Base-by-base conservation (phyloP, 2,888 invertebrate species). In the Apoda limacodes region DNA sequence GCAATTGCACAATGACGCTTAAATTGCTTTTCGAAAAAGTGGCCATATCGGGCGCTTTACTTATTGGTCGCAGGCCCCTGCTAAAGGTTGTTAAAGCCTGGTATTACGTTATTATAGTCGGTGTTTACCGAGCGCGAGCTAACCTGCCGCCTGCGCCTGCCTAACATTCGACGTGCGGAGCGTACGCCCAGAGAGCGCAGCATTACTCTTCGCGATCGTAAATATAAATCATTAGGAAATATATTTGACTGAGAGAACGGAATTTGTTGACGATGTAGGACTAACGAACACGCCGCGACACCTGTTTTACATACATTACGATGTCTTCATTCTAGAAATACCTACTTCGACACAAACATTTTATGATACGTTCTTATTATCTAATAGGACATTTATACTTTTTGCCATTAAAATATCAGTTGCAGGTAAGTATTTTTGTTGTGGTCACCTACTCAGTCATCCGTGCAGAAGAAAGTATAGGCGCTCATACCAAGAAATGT, bases 1-100 rank as follows among this genome's bases (percentile, higher is more conserved):
- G 50, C 57, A 63, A 66, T 70, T 71, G 56, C 66, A 59, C 66
- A 72, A 74, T 49, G 42, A 46, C 49, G 49, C 48, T 54, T 52
- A 56, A 57, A n/a, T 46, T 49, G 57, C 52, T 61, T 63, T 63
- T 52, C 46, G 46, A 55, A 62, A 60, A 65, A 64, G 52, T 48
- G 48, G 46, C 49, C 51, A 43, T 64, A 66, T 61, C 62, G 40
- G 45, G 28, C 31, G 39, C 40, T 48, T 60, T 55, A 60, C 45
- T 65, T 66, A 59, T 60, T 57, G 44, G 46, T 46, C 39, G 40
- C 13, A 17, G 25, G 34, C 39, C 34, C 32, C 22, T 12, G 25
- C n/a, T 23, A 63, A 64, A 61, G 56, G 57, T 53, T 41, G 55
- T 56, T 60, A 49, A 57, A 58, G 43, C 50, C 48, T 54, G 58